Percentiles rank a stretch among this genome's conserved stretches.
Evolutionary conservation across 2,888 invertebrate genomes (phyloP).

Genomic region (Ophion obscuratus): DNA sequence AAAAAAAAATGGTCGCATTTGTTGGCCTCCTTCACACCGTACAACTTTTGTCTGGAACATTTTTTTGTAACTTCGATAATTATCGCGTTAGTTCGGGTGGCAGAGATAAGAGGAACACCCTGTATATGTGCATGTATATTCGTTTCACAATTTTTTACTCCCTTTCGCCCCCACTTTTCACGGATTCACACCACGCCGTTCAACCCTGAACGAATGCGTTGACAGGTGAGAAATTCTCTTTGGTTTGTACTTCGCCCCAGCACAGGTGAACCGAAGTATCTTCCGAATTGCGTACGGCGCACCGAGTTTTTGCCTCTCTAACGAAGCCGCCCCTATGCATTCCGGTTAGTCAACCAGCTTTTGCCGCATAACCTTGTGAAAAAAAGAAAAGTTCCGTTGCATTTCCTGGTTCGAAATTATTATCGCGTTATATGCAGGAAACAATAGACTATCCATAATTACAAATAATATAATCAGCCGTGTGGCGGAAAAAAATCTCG

Average conservation of each 20-base stretch:
- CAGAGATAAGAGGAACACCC: too few species aligned
- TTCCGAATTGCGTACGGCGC: background rate
- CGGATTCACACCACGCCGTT: slow-evolving; percentile 26
- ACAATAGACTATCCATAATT: slow-evolving; percentile 34
- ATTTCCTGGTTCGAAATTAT: slow-evolving; percentile 28
- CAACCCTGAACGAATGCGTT: slow-evolving; percentile 15
- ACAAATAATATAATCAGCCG: slow-evolving; percentile 57
- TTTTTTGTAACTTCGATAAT: too few species aligned
- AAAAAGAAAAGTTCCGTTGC: slow-evolving; percentile 18
- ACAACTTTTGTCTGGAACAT: too few species aligned
- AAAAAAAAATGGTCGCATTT: too few species aligned
- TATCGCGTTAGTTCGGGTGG: too few species aligned
- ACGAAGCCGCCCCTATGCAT: background rate
- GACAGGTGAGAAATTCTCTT: slow-evolving; percentile 40
- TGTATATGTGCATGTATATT: background rate
- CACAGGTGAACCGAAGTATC: slow-evolving; percentile 45
- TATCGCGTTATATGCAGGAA: slow-evolving; percentile 2
- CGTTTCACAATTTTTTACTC: slow-evolving; percentile 34
- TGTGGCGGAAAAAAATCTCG: background rate
- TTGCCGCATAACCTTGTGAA: background rate
- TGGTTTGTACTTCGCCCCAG: slow-evolving; percentile 39
- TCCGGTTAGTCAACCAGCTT: slow-evolving; percentile 28
- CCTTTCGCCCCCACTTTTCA: slow-evolving; percentile 20
- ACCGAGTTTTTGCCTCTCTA: slow-evolving; percentile 22
- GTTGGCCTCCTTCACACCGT: too few species aligned